These are phyloP conservation scores for Anthonomus grandis DNA, from an alignment of 1,140 invertebrate species.

Conservation along the genomic window DNA sequence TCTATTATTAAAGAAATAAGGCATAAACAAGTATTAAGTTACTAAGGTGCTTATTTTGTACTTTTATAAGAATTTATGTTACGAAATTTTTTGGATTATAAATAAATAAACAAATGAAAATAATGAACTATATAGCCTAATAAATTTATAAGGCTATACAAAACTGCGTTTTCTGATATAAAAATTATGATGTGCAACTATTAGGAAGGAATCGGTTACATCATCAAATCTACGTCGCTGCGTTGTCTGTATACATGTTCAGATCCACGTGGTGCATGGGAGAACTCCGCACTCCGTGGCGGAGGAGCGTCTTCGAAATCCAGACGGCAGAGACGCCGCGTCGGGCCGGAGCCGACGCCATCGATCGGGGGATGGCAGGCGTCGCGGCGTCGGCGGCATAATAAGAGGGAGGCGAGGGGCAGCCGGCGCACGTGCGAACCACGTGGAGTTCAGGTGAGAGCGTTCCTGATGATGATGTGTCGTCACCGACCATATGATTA, in stretches of 20 bases:
- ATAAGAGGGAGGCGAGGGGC: neutral
- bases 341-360: conserved; percentile 38
- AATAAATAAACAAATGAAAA: too few relatives aligned
- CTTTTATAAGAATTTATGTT: too few relatives aligned
- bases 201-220: conserved; percentile 4
- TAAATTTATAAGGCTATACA: too few relatives aligned
- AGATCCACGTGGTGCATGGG: neutral
- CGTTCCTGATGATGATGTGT: too few relatives aligned
- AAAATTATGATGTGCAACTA: too few relatives aligned
- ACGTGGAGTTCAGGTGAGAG: conserved; percentile 24
- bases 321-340: conserved; percentile 27
- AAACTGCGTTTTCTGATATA: too few relatives aligned
- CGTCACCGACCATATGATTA: conserved; percentile 25
- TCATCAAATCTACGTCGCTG: neutral
- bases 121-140: too few relatives aligned
- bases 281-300: conserved; percentile 15
- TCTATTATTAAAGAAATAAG: too few relatives aligned
- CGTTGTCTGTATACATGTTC: conserved; percentile 17
- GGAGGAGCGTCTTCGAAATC: conserved; percentile 1
- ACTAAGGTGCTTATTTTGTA: too few relatives aligned
- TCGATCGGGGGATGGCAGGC: conserved; percentile 29
- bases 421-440: conserved; percentile 23
- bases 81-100: too few relatives aligned
- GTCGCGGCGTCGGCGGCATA: conserved; percentile 26
- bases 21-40: too few relatives aligned